A percentile compares a stretch with the other conserved stretches of the same genome.
These are phyloP conservation scores for Poecilia picta DNA, from an alignment of 2,797 vertebrate genomes.

Conservation along the genomic window DNA sequence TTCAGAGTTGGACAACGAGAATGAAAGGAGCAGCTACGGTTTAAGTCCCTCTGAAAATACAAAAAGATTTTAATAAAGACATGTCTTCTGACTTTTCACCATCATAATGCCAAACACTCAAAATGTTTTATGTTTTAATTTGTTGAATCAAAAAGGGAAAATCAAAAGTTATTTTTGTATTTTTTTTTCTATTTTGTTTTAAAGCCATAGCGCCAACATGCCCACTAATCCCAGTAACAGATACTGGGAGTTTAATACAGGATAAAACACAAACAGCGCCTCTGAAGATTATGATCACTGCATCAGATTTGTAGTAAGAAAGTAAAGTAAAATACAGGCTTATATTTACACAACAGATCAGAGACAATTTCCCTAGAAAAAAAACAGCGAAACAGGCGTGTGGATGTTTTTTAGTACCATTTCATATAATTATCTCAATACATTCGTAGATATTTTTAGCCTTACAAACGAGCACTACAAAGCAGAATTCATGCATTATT, in stretches of 20 bases:
- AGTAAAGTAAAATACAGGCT: background rate
- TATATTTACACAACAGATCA: background rate
- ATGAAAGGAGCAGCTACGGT: background rate
- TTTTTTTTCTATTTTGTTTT: background rate
- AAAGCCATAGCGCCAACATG: background rate
- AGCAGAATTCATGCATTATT: background rate
- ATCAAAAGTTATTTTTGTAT: background rate
- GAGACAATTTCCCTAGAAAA: background rate
- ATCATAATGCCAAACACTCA: background rate
- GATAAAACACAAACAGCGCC: background rate
- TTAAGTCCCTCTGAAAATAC: background rate
- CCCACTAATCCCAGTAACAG: background rate
- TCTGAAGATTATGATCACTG: background rate
- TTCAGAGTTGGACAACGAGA: background rate
- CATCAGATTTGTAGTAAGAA: background rate
- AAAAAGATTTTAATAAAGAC: background rate
- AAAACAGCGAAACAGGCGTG: background rate
- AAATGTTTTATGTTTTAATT: background rate
- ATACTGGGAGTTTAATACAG: background rate
- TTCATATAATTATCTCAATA: background rate
- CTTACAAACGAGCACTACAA: background rate
- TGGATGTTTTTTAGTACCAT: background rate
- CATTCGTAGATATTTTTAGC: background rate
- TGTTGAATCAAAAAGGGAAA: background rate
- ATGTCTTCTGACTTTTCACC: background rate